Conservation (phyloP, 2,888 invertebrate genomes). For the Pachymerium ferrugineum region DNA sequence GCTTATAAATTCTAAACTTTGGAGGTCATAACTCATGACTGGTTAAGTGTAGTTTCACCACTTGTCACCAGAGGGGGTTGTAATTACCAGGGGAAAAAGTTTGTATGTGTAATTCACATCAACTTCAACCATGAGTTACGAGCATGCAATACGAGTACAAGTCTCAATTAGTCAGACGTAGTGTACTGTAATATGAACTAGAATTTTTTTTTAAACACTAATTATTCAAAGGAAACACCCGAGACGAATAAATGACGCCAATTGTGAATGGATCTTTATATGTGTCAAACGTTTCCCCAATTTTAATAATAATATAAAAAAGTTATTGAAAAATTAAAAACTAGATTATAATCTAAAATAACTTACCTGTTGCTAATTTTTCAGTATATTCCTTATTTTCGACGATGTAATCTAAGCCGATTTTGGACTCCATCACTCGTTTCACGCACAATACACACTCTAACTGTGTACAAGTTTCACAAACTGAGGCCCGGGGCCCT, state of each 20-base stretch:
- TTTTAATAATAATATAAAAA: too few species aligned
- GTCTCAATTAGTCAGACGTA: slow-evolving; percentile 20
- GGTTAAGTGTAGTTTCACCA: slow-evolving; percentile 5
- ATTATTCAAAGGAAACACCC: background rate
- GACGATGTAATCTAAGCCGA: slow-evolving; percentile 89
- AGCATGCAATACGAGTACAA: background rate
- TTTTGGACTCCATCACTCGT: slow-evolving; percentile 73
- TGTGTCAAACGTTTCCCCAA: too few species aligned
- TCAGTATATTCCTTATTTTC: slow-evolving; percentile 87
- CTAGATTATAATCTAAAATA: background rate
- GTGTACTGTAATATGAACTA: background rate
- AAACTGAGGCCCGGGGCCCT: slow-evolving; percentile 5
- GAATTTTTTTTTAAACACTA: background rate
- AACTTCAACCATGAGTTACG: background rate
- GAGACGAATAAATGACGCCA: background rate
- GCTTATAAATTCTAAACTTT: slow-evolving; percentile 10
- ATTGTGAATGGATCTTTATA: too few species aligned
- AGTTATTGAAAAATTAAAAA: too few species aligned
- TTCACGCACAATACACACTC: slow-evolving; percentile 50
- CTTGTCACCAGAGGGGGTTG: background rate
- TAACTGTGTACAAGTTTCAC: slow-evolving; percentile 42
- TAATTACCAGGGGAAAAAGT: background rate
- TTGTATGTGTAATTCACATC: slow-evolving; percentile 12
- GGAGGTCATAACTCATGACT: slow-evolving; percentile 17
- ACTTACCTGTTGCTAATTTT: slow-evolving; percentile 72